Evolutionary conservation across 1,140 invertebrate species (phyloP).

Genomic region (Sycophaga agraensis): DNA sequence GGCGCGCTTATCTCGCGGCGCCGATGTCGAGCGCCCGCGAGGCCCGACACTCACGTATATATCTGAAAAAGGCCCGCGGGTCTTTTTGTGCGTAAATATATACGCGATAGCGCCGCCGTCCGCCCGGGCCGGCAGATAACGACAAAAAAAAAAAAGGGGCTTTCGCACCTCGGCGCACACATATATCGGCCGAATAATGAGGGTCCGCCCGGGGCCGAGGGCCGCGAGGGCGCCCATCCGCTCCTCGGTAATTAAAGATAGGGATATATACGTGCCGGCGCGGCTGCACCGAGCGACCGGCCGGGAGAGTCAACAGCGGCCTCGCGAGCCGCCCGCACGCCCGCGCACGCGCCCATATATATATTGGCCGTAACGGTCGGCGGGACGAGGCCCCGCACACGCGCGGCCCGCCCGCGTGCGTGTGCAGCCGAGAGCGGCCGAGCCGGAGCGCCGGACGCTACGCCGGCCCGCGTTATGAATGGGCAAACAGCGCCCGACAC

Average conservation of each 20-base stretch:
- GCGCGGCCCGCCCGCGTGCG: too few species aligned
- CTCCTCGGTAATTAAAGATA: constrained; percentile 21
- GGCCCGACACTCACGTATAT: not conserved
- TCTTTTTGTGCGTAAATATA: not conserved
- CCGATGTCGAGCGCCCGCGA: not conserved
- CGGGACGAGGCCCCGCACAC: constrained; percentile 19
- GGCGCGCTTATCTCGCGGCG: too few species aligned
- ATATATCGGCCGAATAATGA: too few species aligned
- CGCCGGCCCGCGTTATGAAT: constrained; percentile 37
- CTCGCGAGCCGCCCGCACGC: constrained; percentile 25
- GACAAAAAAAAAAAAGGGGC: too few species aligned
- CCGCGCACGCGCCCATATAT: constrained; percentile 41
- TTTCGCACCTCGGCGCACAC: too few species aligned
- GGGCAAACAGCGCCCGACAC: constrained; percentile 34
- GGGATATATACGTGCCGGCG: not conserved
- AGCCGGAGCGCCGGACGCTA: too few species aligned
- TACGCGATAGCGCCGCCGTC: not conserved
- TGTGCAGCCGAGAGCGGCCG: too few species aligned
- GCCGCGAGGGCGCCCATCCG: not conserved
- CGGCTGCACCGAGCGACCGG: not conserved
- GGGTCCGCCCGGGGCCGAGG: too few species aligned
- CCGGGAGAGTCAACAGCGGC: not conserved
- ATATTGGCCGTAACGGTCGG: constrained; percentile 41
- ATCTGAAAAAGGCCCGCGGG: not conserved
- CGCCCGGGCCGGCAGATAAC: too few species aligned